A percentile compares a stretch with the other conserved stretches of the same genome.
These are phyloP conservation scores for Ammodytes marinus DNA, from an alignment of 2,113 vertebrate genomes.

Conservation along the genomic window DNA sequence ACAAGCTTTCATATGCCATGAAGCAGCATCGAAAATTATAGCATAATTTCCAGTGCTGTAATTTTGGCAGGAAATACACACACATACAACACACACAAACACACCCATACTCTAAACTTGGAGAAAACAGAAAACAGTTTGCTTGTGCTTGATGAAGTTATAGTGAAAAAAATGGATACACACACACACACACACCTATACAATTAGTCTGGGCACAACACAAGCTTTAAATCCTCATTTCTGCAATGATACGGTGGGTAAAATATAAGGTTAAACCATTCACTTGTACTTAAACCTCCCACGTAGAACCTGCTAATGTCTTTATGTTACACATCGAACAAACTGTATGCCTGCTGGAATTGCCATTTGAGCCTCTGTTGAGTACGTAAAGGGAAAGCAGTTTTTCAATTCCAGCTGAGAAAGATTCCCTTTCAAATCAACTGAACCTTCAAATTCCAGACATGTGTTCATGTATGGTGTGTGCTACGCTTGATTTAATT, in stretches of 20 bases:
- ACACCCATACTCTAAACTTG: neutral
- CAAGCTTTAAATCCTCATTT: constrained; percentile 13
- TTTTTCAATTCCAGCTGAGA: constrained; percentile 47
- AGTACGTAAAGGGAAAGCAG: constrained; percentile 16
- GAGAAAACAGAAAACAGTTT: neutral
- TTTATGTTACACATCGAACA: constrained; percentile 26
- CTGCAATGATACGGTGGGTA: neutral
- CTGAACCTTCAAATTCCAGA: constrained; percentile 73
- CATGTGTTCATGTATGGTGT: constrained; percentile 66
- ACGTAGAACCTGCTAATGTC: constrained; percentile 19
- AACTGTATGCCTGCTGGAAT: constrained; percentile 21
- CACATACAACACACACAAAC: neutral
- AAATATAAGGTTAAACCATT: constrained; percentile 18
- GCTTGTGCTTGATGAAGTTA: neutral
- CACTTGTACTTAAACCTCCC: constrained; percentile 19
- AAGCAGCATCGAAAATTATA: constrained; percentile 10
- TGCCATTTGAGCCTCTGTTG: constrained; percentile 35
- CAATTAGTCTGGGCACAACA: neutral
- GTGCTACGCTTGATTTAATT: constrained; percentile 73
- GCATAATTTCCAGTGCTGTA: constrained; percentile 36
- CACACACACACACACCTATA: neutral
- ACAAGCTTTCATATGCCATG: constrained; percentile 25
- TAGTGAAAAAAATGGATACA: neutral
- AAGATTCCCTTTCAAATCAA: constrained; percentile 69
- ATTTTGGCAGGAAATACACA: constrained; percentile 22